phyloP scores from a whole-genome alignment of 2,797 vertebrate genomes.

The Malurus splendens region DNA sequence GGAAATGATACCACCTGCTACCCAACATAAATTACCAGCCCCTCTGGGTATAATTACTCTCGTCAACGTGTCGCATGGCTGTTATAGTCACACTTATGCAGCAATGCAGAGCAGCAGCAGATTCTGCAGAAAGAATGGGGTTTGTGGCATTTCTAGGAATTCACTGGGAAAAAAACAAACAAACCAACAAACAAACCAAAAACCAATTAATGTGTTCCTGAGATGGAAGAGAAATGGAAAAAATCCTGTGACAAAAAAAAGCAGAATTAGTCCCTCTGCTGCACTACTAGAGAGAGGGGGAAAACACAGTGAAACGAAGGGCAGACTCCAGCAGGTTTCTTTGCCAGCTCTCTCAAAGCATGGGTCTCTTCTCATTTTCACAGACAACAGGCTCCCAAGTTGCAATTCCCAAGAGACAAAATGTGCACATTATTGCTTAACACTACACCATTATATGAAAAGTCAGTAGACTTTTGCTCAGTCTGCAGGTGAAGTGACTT shows the following conservation, averaged over 20 bases:
- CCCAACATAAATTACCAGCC: conserved; percentile 32
- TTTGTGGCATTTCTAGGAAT: background rate
- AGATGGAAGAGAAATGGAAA: background rate
- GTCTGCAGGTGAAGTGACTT: conserved; percentile 27
- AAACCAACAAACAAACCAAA: background rate
- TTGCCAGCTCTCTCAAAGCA: background rate
- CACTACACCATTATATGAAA: background rate
- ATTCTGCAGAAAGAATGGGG: background rate
- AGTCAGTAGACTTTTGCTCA: conserved; percentile 6
- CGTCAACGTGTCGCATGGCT: conserved; percentile 33
- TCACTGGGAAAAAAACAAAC: background rate
- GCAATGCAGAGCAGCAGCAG: background rate
- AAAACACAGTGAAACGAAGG: background rate
- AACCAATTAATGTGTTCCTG: background rate
- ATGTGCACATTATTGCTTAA: background rate
- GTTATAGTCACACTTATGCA: background rate
- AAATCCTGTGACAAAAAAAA: background rate
- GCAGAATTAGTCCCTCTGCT: background rate
- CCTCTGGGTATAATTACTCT: conserved; percentile 48
- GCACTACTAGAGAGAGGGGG: background rate
- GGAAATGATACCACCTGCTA: conserved; percentile 50
- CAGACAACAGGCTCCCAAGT: background rate
- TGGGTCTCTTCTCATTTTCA: background rate
- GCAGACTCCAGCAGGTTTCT: background rate
- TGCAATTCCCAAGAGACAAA: background rate